These are phyloP conservation scores for Leptoteleia sp. DNA, from an alignment of 1,140 invertebrate species.

Conservation along the genomic window DNA sequence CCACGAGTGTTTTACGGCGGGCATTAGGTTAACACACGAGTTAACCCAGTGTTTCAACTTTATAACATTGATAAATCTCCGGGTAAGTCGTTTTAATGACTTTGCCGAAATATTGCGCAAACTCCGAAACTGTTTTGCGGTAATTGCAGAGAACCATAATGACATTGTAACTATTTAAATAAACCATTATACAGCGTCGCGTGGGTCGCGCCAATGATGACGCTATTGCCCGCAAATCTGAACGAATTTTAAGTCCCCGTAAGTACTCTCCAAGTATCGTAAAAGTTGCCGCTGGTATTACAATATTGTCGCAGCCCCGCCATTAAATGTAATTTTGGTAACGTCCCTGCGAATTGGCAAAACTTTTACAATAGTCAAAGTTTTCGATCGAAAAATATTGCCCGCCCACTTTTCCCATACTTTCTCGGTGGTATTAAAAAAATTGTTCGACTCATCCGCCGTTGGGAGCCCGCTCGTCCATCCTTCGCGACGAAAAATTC, in stretches of 20 bases:
- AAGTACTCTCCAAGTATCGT: constrained; percentile 23
- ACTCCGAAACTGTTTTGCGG: constrained; percentile 28
- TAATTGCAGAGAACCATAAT: constrained; percentile 46
- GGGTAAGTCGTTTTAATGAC: constrained; percentile 46
- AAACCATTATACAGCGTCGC: constrained; percentile 11
- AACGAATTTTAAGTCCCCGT: constrained; percentile 4
- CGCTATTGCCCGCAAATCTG: constrained; percentile 13
- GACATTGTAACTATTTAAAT: constrained; percentile 47
- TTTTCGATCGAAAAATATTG: constrained; percentile 40
- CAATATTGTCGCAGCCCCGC: not conserved
- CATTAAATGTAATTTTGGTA: constrained; percentile 40
- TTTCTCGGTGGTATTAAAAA: constrained; percentile 26
- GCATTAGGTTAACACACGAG: constrained; percentile 29
- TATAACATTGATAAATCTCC: constrained; percentile 50
- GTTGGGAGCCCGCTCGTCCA: too few species aligned
- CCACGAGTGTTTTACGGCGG: constrained; percentile 19
- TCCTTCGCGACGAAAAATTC: constrained; percentile 3
- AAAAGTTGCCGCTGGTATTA: constrained; percentile 30
- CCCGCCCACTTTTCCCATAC: constrained; percentile 11
- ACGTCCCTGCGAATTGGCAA: constrained; percentile 16
- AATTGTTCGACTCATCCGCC: not conserved
- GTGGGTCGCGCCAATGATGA: constrained; percentile 7
- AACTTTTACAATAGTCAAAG: constrained; percentile 40
- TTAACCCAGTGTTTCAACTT: constrained; percentile 43
- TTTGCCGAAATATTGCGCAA: constrained; percentile 39